These are phyloP conservation scores for Lepidocolaptes lacrymiger DNA, from an alignment of 2,797 vertebrate genomes.

Conservation along the genomic window DNA sequence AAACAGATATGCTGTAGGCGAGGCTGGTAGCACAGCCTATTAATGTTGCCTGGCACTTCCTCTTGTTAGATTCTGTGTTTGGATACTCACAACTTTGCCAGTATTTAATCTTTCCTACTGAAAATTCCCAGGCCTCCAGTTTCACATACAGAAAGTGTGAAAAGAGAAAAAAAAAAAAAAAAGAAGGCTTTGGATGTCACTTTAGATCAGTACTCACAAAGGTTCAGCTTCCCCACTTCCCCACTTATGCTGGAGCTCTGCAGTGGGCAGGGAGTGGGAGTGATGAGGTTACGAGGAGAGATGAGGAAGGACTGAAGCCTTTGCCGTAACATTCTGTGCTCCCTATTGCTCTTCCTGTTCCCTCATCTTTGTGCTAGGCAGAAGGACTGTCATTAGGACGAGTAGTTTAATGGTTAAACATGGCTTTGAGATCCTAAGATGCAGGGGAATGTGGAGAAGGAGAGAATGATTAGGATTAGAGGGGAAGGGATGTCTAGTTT, in stretches of 20 bases:
- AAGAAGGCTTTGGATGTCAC: not conserved
- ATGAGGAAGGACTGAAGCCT: not conserved
- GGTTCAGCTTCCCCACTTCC: not conserved
- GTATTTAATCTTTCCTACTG: not conserved
- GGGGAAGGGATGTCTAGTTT: not conserved
- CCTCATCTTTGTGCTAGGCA: not conserved
- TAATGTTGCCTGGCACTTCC: not conserved
- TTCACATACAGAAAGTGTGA: fast-evolving
- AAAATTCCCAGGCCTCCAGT: not conserved
- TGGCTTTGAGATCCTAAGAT: not conserved
- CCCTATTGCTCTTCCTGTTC: not conserved
- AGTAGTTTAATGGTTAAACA: not conserved
- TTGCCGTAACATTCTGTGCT: not conserved
- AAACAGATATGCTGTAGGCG: not conserved
- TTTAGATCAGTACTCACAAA: not conserved
- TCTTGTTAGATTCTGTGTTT: not conserved
- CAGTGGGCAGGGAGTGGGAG: too few species aligned
- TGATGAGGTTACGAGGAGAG: not conserved
- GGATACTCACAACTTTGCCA: not conserved
- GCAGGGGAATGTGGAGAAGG: not conserved
- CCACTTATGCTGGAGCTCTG: not conserved
- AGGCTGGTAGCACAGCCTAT: not conserved
- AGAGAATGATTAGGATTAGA: not conserved
- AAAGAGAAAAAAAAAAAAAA: too few species aligned
- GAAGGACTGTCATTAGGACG: not conserved